These are phyloP conservation scores for Cantharis flavilabris DNA, from an alignment of 2,888 invertebrate genomes.

Conservation along the genomic window DNA sequence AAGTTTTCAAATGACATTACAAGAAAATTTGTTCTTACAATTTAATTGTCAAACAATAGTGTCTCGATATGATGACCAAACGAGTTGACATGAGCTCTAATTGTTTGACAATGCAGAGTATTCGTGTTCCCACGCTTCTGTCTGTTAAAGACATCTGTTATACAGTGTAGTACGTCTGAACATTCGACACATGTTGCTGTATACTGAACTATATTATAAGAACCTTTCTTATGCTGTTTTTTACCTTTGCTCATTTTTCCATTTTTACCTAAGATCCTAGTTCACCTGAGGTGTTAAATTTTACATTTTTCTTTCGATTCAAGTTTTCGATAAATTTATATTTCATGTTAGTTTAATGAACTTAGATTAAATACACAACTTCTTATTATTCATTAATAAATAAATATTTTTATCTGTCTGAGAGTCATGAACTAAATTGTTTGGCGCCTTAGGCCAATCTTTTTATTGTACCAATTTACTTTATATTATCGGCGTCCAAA, in stretches of 20 bases:
- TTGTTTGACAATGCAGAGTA: conserved; percentile 45
- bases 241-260: neutral
- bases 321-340: neutral
- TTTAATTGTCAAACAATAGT: conserved; percentile 34
- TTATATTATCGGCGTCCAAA: neutral
- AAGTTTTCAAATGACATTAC: neutral
- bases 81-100: conserved; percentile 37
- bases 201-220: neutral
- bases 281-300: neutral
- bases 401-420: neutral
- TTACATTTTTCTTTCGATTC: neutral
- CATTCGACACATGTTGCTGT: conserved; percentile 23
- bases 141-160: conserved; percentile 41
- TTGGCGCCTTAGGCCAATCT: neutral
- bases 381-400: neutral
- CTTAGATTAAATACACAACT: neutral
- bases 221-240: neutral
- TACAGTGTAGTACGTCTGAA: conserved; percentile 34
- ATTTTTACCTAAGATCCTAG: neutral
- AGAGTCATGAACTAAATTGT: neutral
- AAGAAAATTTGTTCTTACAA: conserved; percentile 9
- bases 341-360: neutral
- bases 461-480: neutral
- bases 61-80: conserved; percentile 34
- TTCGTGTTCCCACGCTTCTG: conserved; percentile 44